Evolutionary conservation across 2,888 invertebrate species (phyloP).

Genomic region (Halictus ligatus): DNA sequence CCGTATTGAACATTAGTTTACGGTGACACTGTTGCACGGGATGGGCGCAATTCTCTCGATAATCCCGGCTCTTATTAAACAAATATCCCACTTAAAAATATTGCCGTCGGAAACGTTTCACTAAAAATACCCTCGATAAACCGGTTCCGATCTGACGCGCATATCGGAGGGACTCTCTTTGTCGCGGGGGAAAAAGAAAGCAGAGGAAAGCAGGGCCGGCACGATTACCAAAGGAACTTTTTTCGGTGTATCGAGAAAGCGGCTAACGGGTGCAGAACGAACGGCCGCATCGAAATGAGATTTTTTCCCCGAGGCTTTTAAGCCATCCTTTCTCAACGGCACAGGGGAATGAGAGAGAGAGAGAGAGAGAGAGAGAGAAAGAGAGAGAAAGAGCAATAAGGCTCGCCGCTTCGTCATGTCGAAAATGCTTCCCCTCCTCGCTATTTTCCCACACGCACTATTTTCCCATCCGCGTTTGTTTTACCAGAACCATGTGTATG

Average conservation of each 20-base stretch:
- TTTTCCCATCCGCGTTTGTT: conserved; percentile 24
- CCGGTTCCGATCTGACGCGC: conserved; percentile 26
- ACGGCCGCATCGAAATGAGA: conserved; percentile 69
- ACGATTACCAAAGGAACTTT: conserved; percentile 53
- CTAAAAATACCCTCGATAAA: conserved; percentile 21
- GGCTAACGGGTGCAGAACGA: conserved; percentile 61
- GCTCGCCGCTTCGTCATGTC: conserved; percentile 55
- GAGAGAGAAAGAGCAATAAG: conserved; percentile 52
- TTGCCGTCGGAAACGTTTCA: neutral
- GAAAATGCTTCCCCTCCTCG: conserved; percentile 43
- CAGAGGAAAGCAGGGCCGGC: conserved; percentile 1
- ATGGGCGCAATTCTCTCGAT: neutral
- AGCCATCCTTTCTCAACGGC: conserved; percentile 59
- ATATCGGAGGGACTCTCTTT: conserved; percentile 11
- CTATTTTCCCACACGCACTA: conserved; percentile 40
- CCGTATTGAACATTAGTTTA: no score
- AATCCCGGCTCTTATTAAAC: neutral
- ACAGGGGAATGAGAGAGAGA: neutral
- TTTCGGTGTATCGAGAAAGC: conserved; percentile 60
- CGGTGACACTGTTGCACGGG: neutral
- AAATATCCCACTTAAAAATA: conserved; percentile 19
- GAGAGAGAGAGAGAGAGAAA: no score
- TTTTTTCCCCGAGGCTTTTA: conserved; percentile 68
- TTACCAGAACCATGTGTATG: neutral
- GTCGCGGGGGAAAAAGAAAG: neutral